A percentile compares a stretch with the other conserved stretches of the same genome.
Evolutionary conservation across 2,113 vertebrate genomes (phyloP).

Genomic region (Scomber scombrus): DNA sequence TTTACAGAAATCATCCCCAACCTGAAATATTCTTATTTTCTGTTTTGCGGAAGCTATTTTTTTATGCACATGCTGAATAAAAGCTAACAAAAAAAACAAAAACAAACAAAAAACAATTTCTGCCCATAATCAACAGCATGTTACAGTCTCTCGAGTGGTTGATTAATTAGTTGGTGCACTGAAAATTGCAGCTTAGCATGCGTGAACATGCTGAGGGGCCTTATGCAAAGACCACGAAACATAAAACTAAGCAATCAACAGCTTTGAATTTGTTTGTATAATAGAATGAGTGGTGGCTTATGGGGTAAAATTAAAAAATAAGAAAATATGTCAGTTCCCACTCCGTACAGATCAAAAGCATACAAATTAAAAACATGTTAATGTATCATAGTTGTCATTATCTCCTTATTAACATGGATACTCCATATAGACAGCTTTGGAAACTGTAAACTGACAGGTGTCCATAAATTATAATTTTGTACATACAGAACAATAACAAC

Average conservation of each 20-base stretch:
- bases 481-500: not conserved
- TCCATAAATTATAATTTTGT: not conserved
- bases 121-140: conserved; percentile 54
- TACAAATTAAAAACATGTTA: conserved; percentile 9
- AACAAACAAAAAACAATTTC: conserved; percentile 6
- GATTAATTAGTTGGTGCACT: conserved; percentile 52
- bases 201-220: not conserved
- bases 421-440: not conserved
- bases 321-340: not conserved
- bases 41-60: conserved; percentile 14
- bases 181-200: conserved; percentile 29
- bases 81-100: conserved; percentile 12
- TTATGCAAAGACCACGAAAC: conserved; percentile 14
- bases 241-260: conserved; percentile 28
- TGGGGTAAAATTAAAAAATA: conserved; percentile 12
- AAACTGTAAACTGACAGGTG: not conserved
- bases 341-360: not conserved
- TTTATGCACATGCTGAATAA: conserved; percentile 47
- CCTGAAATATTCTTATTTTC: not conserved
- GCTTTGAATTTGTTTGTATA: conserved; percentile 13
- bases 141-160: conserved; percentile 22
- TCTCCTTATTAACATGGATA: not conserved
- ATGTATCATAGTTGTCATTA: not conserved
- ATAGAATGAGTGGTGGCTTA: conserved; percentile 1
- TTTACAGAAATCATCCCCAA: not conserved